These are phyloP conservation scores for Tenthredo mesomela DNA, from an alignment of 2,888 invertebrate genomes.

Conservation along the genomic window DNA sequence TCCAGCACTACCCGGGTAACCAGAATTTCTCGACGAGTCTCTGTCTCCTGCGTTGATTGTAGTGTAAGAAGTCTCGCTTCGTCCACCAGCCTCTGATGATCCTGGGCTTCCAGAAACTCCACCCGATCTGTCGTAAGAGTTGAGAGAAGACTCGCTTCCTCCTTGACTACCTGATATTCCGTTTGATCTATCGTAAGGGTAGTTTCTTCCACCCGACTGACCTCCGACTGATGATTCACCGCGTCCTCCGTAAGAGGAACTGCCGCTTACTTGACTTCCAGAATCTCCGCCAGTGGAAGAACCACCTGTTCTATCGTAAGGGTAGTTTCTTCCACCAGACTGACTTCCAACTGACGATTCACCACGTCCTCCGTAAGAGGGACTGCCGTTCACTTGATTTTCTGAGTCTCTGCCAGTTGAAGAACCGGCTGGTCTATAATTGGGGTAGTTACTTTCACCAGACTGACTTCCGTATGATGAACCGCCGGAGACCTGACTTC, in stretches of 20 bases:
- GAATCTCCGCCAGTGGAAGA: neutral
- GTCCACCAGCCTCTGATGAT: neutral
- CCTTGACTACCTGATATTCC: neutral
- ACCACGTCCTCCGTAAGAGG: neutral
- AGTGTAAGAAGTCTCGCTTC: neutral
- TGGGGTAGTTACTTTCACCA: neutral
- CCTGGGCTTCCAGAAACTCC: neutral
- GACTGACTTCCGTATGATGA: neutral
- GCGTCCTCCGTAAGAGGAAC: slow-evolving; percentile 19
- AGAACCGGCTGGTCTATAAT: neutral
- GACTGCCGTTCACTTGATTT: neutral
- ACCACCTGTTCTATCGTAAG: neutral
- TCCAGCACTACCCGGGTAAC: slow-evolving; percentile 48
- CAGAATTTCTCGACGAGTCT: slow-evolving; percentile 55
- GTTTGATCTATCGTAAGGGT: slow-evolving; percentile 19
- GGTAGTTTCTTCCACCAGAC: neutral
- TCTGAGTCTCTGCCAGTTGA: neutral
- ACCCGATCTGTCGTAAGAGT: neutral
- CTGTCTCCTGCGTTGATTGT: neutral
- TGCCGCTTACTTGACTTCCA: neutral
- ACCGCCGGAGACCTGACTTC: neutral
- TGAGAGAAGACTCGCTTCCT: neutral
- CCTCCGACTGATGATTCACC: neutral
- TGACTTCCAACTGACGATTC: neutral
- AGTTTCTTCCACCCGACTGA: neutral